Evolutionary conservation across 30 jellyfish, hydroid and myxozoan species (phyloP), one percentile per base, ranked within the genome.

Genomic region (Aurelia sp.): DNA sequence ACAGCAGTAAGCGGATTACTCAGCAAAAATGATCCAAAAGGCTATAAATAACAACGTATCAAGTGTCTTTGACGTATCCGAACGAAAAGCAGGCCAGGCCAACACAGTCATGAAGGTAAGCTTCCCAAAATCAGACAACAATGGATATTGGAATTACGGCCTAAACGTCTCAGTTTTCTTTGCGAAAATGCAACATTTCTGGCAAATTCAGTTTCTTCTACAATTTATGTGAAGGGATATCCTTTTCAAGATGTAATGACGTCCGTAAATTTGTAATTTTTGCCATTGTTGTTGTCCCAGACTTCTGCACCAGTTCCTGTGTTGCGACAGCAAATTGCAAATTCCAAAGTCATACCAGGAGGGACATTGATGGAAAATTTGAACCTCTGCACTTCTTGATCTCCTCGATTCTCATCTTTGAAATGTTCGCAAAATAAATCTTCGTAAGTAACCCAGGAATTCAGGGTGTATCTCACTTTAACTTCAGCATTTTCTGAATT

Each of bases 261-360:
- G 62, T 80, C 90, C 9, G 90, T 51, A 15, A 80, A 27, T 80
- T 80, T 80, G 73, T 80, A 80, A 33, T 80, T 80, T 17, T 23
- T 80, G 16, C 41, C 82, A 62, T 80, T 80, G 65, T 50, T 63
- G 37, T 80, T 80, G 70, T 80, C 90, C 90, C 90, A 80, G n/a
- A 44, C 6, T 69, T 80, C 90, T 6, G 76, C 31, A 13, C 73
- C 75, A 19, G 53, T 33, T 40, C 23, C 52, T 17, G 86, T 40
- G 31, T 60, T 61, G 69, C 90, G 63, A 51, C 82, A 66, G 82
- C 82, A 80, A 66, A 80, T 67, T 33, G 90, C 90, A 53, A 68
- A 80, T 41, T 80, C 90, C 11, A 80, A 73, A 5, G 90, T n/a
- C 75, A 40, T 47, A 62, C 76, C 81, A 11, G 35, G 53, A 6